Evolutionary conservation across 2,113 vertebrate species (phyloP).

Genomic region (Varanus komodoensis): DNA sequence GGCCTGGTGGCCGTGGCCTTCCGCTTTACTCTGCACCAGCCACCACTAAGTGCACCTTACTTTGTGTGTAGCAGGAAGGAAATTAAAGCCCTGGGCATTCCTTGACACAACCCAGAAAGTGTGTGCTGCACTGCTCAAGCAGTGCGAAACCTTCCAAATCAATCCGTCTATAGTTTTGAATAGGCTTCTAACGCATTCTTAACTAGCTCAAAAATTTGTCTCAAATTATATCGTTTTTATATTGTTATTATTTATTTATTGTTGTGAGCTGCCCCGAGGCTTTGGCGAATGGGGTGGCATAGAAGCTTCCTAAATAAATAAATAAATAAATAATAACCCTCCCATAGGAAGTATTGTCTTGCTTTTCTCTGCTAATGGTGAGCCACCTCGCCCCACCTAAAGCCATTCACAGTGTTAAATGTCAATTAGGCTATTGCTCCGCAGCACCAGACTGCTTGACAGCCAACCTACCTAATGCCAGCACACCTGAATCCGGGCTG

Average conservation of each 20-base stretch:
- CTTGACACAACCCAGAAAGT: not conserved
- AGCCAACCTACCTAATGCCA: not conserved
- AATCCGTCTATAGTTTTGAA: not conserved
- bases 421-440: not conserved
- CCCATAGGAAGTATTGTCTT: not conserved
- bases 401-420: not conserved
- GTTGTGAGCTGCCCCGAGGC: too few species aligned
- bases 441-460: not conserved
- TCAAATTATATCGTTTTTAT: too few species aligned
- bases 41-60: not conserved
- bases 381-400: too few species aligned
- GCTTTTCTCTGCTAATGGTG: not conserved
- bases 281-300: too few species aligned
- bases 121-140: too few species aligned
- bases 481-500: not conserved
- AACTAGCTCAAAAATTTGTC: not conserved
- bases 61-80: not conserved
- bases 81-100: not conserved
- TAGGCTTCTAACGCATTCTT: not conserved
- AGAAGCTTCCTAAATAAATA: too few species aligned
- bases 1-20: too few species aligned
- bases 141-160: not conserved
- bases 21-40: too few species aligned
- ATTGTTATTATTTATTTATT: too few species aligned
- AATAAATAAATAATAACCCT: too few species aligned